Conservation (phyloP, 2,888 invertebrate species). For the Helicoverpa assulta region DNA sequence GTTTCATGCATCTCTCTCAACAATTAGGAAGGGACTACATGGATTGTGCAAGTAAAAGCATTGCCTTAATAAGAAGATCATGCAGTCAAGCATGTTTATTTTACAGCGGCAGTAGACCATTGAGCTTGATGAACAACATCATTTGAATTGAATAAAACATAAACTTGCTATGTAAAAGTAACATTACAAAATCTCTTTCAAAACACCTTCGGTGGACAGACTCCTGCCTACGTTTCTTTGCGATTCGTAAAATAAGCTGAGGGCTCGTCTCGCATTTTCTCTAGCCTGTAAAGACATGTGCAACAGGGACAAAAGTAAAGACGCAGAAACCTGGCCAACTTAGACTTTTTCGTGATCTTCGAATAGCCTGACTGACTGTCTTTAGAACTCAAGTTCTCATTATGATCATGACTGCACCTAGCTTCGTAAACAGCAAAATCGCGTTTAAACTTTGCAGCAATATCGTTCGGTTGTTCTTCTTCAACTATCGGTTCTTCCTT, state of each 20-base stretch:
- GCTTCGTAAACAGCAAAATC: conserved; percentile 54
- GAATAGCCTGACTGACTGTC: conserved; percentile 69
- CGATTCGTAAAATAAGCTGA: conserved; percentile 56
- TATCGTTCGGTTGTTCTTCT: conserved; percentile 42
- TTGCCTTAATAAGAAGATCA: not conserved
- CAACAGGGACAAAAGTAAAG: conserved; percentile 87
- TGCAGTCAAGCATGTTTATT: conserved; percentile 1
- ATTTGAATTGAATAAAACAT: conserved; percentile 15
- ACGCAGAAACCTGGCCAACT: conserved; percentile 81
- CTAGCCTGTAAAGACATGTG: conserved; percentile 83
- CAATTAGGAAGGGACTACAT: not conserved
- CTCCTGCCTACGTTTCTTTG: conserved; percentile 25
- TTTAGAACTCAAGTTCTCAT: conserved; percentile 60
- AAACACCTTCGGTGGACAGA: not conserved
- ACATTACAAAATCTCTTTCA: conserved; percentile 21
- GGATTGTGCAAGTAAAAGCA: not conserved
- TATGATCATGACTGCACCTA: conserved; percentile 60
- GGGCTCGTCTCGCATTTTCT: conserved; percentile 75
- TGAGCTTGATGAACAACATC: not conserved
- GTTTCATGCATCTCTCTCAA: not conserved
- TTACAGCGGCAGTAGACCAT: conserved; percentile 1
- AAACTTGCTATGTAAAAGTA: conserved; percentile 32
- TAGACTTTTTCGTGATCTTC: conserved; percentile 74
- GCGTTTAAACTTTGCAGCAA: conserved; percentile 29
- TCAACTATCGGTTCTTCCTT: conserved; percentile 58